Percentiles rank a stretch among this genome's conserved stretches.
Conservation (phyloP, 2,888 invertebrate genomes). For the Griposia aprilina region DNA sequence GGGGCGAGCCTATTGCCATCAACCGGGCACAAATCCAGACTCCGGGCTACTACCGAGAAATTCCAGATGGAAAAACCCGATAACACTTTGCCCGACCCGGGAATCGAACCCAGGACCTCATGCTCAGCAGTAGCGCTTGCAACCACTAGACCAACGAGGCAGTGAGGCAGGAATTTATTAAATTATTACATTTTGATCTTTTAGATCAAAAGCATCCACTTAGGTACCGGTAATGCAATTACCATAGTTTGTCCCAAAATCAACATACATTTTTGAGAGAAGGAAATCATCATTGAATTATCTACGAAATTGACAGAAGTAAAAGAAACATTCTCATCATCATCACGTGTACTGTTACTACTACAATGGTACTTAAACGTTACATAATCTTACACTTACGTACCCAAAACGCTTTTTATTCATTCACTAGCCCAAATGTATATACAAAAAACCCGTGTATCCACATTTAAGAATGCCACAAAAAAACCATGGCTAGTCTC, state of each 20-base stretch:
- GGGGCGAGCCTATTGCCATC: no score
- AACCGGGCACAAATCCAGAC: no score
- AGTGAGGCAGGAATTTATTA: no score
- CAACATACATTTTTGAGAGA: neutral
- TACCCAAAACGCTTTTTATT: slow-evolving; percentile 22
- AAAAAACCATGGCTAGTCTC: slow-evolving; percentile 42
- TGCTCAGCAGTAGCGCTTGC: no score
- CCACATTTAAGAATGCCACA: slow-evolving; percentile 6
- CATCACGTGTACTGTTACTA: slow-evolving; percentile 1
- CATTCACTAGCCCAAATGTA: slow-evolving; percentile 19
- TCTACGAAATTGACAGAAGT: no score
- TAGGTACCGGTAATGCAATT: neutral
- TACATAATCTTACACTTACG: slow-evolving; percentile 2
- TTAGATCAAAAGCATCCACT: no score
- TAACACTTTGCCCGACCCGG: no score
- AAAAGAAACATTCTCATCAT: neutral
- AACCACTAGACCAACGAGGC: no score
- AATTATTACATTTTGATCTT: no score
- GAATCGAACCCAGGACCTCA: no score
- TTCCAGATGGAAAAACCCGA: no score
- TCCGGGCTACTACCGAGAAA: no score
- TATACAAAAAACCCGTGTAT: slow-evolving; percentile 8
- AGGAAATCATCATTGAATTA: neutral
- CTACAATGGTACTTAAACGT: neutral
- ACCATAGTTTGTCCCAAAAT: neutral